Conservation (phyloP, 2,797 vertebrate species). For the Taenioides sp. region DNA sequence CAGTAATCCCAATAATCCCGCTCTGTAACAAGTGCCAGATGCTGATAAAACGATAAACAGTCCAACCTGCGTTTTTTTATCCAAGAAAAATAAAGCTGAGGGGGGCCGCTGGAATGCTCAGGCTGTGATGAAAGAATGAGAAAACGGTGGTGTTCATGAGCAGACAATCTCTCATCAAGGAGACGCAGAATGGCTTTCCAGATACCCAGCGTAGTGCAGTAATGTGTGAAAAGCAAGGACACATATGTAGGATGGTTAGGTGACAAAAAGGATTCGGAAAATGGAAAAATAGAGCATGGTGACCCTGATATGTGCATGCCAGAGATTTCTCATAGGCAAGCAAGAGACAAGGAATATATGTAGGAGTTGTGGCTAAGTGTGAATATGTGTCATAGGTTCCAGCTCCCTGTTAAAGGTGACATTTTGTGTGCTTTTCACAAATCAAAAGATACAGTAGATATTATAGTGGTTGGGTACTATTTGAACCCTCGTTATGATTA, state of each 20-base stretch:
- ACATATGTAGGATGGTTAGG: background rate
- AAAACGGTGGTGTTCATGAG: slow-evolving; percentile 57
- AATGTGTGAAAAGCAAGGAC: background rate
- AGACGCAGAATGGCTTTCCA: slow-evolving; percentile 24
- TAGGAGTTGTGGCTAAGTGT: no score
- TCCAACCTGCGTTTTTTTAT: slow-evolving; percentile 69
- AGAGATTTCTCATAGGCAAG: background rate
- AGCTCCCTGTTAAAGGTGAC: no score
- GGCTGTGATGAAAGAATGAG: slow-evolving; percentile 70
- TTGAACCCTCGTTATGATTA: no score
- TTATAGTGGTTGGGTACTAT: no score
- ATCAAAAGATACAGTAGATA: no score
- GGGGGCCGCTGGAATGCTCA: slow-evolving; percentile 62
- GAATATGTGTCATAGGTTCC: no score
- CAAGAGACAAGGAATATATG: background rate
- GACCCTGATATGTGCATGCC: background rate
- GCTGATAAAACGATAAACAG: slow-evolving; percentile 74
- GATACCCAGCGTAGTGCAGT: background rate
- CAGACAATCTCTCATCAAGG: slow-evolving; percentile 42
- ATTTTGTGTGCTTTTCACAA: no score
- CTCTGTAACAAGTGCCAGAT: slow-evolving; percentile 76
- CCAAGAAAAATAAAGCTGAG: slow-evolving; percentile 74
- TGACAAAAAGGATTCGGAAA: slow-evolving; percentile 1
- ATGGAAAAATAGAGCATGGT: no score
- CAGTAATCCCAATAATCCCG: slow-evolving; percentile 77